phyloP scores from a whole-genome alignment of 2,888 invertebrate genomes.

The Pteria penguin region DNA sequence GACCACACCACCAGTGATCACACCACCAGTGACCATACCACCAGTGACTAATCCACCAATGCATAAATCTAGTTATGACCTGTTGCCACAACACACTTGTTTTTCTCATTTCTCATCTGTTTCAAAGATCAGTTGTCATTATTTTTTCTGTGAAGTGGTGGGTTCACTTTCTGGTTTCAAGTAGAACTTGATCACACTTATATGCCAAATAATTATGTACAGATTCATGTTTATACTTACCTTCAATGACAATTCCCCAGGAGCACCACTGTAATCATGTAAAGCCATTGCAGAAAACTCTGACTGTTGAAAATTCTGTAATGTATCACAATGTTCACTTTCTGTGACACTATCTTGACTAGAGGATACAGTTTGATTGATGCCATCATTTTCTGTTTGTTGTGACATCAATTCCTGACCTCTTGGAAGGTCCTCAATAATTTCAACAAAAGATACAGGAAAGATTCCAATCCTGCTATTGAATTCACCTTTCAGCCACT shows the following conservation, averaged over 20 bases:
- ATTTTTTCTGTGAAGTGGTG: too few relatives aligned
- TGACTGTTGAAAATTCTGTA: neutral
- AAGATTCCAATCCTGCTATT: constrained; percentile 77
- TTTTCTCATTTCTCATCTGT: neutral
- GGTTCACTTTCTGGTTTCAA: too few relatives aligned
- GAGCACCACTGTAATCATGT: constrained; percentile 67
- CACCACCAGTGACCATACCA: too few relatives aligned
- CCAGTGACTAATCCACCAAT: too few relatives aligned
- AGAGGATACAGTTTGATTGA: neutral
- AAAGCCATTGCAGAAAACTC: constrained; percentile 50
- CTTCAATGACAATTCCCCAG: constrained; percentile 67
- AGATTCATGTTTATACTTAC: too few relatives aligned
- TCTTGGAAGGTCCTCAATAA: constrained; percentile 68
- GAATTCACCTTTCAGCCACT: constrained; percentile 74
- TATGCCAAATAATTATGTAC: too few relatives aligned
- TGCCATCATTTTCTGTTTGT: neutral
- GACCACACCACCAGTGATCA: too few relatives aligned
- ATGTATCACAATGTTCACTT: neutral
- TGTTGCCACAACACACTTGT: neutral
- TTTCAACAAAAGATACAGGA: constrained; percentile 80
- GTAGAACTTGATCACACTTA: too few relatives aligned
- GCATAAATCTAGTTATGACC: too few relatives aligned
- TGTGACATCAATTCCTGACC: constrained; percentile 6
- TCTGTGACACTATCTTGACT: neutral
- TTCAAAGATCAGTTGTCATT: too few relatives aligned